Conservation (phyloP, 2,888 invertebrate species). For the Artemia sp. region DNA sequence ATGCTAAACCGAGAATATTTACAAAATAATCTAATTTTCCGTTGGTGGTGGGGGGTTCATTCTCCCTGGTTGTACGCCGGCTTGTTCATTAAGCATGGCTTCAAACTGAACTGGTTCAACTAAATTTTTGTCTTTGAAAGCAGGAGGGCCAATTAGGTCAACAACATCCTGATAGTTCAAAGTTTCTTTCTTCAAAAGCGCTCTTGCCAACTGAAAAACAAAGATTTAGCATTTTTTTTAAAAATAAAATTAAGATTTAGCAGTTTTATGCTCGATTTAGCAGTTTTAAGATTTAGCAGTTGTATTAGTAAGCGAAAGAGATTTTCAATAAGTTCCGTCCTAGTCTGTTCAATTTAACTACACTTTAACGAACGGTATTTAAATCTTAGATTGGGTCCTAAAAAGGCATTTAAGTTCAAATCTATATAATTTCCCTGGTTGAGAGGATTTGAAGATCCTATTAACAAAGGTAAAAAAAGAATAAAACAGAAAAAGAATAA, state of each 20-base stretch:
- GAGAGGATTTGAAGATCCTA: too few relatives aligned
- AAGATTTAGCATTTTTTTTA: constrained; percentile 15
- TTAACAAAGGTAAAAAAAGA: too few relatives aligned
- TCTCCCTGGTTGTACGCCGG: constrained; percentile 25
- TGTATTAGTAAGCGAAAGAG: constrained; percentile 27
- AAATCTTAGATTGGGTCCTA: too few relatives aligned
- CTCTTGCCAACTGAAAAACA: constrained; percentile 57
- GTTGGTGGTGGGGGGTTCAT: constrained; percentile 20
- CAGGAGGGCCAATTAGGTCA: constrained; percentile 71
- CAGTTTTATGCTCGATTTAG: constrained; percentile 25
- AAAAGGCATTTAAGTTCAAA: too few relatives aligned
- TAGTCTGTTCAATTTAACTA: too few relatives aligned
- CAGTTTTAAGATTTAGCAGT: not conserved
- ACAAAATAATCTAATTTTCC: constrained; percentile 18
- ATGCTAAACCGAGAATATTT: too few relatives aligned
- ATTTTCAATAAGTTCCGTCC: too few relatives aligned
- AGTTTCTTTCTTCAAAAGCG: constrained; percentile 72
- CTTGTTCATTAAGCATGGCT: constrained; percentile 27
- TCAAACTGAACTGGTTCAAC: constrained; percentile 67
- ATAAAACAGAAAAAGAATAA: too few relatives aligned
- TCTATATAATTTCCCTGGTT: too few relatives aligned
- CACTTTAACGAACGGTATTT: too few relatives aligned
- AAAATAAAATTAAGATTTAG: not conserved
- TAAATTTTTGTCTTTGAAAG: constrained; percentile 45
- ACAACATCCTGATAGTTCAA: constrained; percentile 78